Evolutionary conservation across 2,888 invertebrate species (phyloP), one percentile per base, ranked within the genome.

Genomic region (Pseudeuparius sepicola): DNA sequence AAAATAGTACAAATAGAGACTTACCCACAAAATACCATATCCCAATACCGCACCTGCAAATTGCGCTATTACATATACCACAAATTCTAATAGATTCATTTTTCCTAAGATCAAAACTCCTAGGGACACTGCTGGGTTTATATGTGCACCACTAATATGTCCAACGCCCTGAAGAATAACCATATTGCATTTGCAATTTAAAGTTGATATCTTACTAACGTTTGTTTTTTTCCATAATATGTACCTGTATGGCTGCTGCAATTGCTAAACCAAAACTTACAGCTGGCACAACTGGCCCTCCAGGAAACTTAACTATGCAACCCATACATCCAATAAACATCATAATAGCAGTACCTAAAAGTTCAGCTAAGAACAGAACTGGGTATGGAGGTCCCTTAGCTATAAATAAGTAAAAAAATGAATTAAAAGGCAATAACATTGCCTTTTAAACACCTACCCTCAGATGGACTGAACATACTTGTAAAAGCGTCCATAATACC

Each of bases 261-360:
- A 45, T 32, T 3, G 35, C 31, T 7, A 42, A 23, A 7, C 34
- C 46, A 27, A 47, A 47, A 5, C 41, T 11, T 26, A 42, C 36
- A 3, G 42, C 33, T 15, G 45, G 41, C 13, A 43, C 23, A n/a
- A 37, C 10, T 2, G 46, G 46, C 11, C 45, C 45, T 6, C 41
- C 5, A 2, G 25, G 24, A 4, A 14, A 37, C 2, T 20, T 23
- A 1, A 3, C 4, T 4, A 4, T 61, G 40, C 73, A 71, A 0
- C 78, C 68, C 75, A 81, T 76, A 52, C 85, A 86, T 3, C 85
- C 84, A 7, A 85, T 59, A 37, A 79, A 71, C 6, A 85, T 60
- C 5, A 85, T 63, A 23, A 78, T 58, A 4, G 61, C 68, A 0
- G 84, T 84, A 14, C 80, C 75, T 16, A 79, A 50, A 10, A 79